Conservation (phyloP, 2,797 vertebrate species). For the Acrossocheilus wenchowensis region DNA sequence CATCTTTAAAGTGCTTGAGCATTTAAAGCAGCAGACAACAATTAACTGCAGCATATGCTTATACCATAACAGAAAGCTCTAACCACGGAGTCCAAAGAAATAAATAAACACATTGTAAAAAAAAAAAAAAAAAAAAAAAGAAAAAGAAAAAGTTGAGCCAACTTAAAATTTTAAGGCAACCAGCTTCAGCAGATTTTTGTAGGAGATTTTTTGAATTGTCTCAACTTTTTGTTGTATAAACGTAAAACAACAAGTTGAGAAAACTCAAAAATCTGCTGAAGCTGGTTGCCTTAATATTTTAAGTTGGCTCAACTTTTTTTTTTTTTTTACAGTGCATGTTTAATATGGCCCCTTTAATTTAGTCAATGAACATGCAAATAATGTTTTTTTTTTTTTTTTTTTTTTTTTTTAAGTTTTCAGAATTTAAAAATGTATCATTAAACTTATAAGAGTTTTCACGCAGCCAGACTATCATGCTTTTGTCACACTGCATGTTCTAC, state of each 20-base stretch:
- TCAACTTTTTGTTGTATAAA: too few species aligned
- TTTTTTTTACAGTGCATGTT: background rate
- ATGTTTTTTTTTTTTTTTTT: background rate
- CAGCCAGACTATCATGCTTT: background rate
- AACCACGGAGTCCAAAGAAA: background rate
- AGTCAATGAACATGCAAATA: constrained; percentile 10
- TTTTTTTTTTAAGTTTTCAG: background rate
- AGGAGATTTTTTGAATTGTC: too few species aligned
- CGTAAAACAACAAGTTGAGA: too few species aligned
- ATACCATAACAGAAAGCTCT: background rate
- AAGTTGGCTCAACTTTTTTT: too few species aligned
- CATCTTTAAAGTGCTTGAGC: background rate
- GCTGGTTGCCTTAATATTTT: too few species aligned
- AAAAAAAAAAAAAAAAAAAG: too few species aligned
- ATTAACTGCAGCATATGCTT: background rate
- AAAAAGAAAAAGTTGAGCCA: too few species aligned
- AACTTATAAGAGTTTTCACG: background rate
- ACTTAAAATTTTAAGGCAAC: too few species aligned
- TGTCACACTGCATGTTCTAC: constrained; percentile 76
- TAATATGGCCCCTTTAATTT: constrained; percentile 11
- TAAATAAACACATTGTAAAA: too few species aligned
- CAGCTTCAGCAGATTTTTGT: too few species aligned
- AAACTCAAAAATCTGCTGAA: too few species aligned
- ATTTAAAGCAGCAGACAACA: background rate
- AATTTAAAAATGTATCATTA: background rate